Evolutionary conservation across 2,113 vertebrate genomes (phyloP).

Genomic region (Marmota monax): DNA sequence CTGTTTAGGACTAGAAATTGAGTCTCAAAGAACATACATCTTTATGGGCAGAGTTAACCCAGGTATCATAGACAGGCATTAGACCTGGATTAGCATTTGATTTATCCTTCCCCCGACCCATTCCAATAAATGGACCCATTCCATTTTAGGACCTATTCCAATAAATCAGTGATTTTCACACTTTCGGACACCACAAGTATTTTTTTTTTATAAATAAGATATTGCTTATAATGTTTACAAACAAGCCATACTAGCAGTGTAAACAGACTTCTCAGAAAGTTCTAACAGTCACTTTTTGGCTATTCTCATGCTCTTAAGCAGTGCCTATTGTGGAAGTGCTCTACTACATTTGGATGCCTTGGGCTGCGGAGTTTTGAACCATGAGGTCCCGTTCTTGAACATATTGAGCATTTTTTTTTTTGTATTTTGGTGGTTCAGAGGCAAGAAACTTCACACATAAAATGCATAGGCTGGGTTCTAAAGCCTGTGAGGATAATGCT

Average conservation of each 20-base stretch:
- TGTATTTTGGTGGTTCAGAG: not conserved
- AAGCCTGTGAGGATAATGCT: not conserved
- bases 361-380: not conserved
- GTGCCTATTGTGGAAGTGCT: not conserved
- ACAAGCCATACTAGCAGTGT: not conserved
- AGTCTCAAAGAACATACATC: not conserved
- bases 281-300: not conserved
- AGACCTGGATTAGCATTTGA: not conserved
- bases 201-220: constrained; percentile 40
- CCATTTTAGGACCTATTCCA: not conserved
- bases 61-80: not conserved
- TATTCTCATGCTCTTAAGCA: not conserved
- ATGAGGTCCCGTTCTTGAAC: not conserved
- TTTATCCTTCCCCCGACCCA: not conserved
- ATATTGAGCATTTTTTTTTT: not conserved
- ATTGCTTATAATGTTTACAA: not conserved
- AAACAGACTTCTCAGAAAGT: not conserved
- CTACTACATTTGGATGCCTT: not conserved
- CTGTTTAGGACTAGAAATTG: not conserved
- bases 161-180: not conserved
- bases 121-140: not conserved
- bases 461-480: not conserved
- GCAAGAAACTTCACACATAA: not conserved
- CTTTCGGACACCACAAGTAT: not conserved
- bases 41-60: not conserved